Evolutionary conservation across 2,113 vertebrate species (phyloP).

Genomic region (Excalfactoria chinensis): DNA sequence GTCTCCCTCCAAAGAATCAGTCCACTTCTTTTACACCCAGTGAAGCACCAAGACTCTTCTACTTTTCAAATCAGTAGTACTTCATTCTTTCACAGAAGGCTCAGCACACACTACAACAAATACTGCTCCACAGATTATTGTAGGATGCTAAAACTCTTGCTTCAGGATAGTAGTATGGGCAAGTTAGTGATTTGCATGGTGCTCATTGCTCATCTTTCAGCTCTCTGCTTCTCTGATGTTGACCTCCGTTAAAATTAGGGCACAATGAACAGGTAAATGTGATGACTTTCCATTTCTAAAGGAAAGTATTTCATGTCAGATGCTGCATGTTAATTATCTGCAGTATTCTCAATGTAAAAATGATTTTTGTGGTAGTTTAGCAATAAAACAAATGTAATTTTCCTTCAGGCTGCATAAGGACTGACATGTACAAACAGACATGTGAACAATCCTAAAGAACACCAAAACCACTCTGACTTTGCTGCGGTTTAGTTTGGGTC

Average conservation of each 20-base stretch:
- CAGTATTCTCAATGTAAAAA: background rate
- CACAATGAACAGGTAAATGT: background rate
- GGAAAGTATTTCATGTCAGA: background rate
- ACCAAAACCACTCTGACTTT: background rate
- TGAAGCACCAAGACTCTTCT: background rate
- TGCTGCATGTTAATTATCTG: background rate
- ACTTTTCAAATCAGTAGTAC: background rate
- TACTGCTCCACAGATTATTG: background rate
- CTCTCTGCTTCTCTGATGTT: background rate
- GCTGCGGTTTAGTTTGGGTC: background rate
- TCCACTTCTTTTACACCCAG: background rate
- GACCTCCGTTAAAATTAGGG: background rate
- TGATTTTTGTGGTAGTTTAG: background rate
- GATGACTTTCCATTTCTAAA: background rate
- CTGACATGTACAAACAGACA: background rate
- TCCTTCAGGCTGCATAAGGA: background rate
- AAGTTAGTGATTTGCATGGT: background rate
- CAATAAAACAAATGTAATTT: background rate
- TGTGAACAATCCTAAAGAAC: background rate
- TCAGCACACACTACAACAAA: background rate
- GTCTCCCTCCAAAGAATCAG: background rate
- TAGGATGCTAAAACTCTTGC: background rate
- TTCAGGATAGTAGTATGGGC: background rate
- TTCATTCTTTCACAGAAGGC: slow-evolving; percentile 7
- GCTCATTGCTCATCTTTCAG: background rate